Conservation (phyloP, 2,113 vertebrate species). For the Alligator sinensis region DNA sequence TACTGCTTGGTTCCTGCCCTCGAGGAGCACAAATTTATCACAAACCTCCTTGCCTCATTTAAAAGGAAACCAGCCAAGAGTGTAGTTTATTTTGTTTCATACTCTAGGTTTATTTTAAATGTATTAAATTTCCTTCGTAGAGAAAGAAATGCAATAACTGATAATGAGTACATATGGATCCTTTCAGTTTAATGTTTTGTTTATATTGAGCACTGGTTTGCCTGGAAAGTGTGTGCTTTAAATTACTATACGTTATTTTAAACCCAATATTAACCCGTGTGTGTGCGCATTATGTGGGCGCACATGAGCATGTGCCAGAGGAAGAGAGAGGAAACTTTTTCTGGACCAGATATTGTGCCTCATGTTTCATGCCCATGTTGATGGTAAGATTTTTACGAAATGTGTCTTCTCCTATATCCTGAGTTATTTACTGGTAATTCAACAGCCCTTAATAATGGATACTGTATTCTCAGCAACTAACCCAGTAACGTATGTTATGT, state of each 20-base stretch:
- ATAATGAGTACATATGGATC: conserved; percentile 72
- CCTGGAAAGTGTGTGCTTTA: conserved; percentile 63
- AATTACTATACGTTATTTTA: conserved; percentile 60
- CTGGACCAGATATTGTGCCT: conserved; percentile 21
- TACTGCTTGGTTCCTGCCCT: conserved; percentile 8
- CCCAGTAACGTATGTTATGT: neutral
- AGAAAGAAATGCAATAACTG: conserved; percentile 60
- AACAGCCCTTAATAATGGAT: fast-evolving
- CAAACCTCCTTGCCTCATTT: conserved; percentile 55
- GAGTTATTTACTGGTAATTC: neutral
- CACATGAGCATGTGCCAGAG: neutral
- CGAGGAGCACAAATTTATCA: conserved; percentile 60
- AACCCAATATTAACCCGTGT: conserved; percentile 56
- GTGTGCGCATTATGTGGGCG: neutral
- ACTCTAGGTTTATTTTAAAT: conserved; percentile 70
- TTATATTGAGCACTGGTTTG: conserved; percentile 68
- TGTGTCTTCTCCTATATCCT: neutral
- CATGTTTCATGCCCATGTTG: neutral
- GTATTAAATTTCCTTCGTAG: conserved; percentile 65
- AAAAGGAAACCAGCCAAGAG: conserved; percentile 70
- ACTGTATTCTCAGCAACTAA: neutral
- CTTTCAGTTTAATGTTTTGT: conserved; percentile 77
- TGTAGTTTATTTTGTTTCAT: conserved; percentile 67
- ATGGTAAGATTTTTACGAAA: neutral
- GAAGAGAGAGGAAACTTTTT: conserved; percentile 33